These are phyloP conservation scores for Drosophila sulfurigaster DNA, from an alignment of 1,140 invertebrate genomes.

Conservation along the genomic window DNA sequence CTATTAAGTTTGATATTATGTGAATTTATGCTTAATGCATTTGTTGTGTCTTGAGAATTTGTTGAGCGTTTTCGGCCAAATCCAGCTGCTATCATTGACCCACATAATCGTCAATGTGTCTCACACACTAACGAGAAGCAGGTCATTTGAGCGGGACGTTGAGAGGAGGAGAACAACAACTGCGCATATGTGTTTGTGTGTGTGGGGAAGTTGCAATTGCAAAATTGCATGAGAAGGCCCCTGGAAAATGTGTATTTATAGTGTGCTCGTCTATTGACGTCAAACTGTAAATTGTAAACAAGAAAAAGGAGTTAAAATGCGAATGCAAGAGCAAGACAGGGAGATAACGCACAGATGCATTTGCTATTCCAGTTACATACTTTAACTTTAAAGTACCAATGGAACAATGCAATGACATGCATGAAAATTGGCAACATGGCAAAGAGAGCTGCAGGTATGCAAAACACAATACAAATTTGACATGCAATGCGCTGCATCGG, in stretches of 20 bases:
- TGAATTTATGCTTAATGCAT: background rate
- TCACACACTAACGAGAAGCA: slow-evolving; percentile 17
- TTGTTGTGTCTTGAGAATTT: background rate
- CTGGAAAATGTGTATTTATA: slow-evolving; percentile 20
- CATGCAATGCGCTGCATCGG: background rate
- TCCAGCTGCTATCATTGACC: slow-evolving; percentile 35
- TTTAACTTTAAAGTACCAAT: slow-evolving; percentile 7
- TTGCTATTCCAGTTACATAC: slow-evolving; percentile 1
- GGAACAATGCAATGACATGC: slow-evolving; percentile 20
- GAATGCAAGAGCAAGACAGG: slow-evolving; percentile 2
- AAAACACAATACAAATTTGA: background rate
- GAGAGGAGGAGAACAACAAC: slow-evolving; percentile 4
- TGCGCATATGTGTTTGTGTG: background rate
- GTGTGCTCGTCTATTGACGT: slow-evolving; percentile 16
- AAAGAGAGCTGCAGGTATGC: background rate
- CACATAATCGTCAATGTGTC: slow-evolving; percentile 33
- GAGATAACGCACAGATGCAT: slow-evolving; percentile 5
- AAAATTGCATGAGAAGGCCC: slow-evolving; percentile 27
- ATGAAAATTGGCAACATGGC: slow-evolving; percentile 18
- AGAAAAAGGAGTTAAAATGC: slow-evolving; percentile 26
- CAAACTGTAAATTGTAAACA: slow-evolving; percentile 40
- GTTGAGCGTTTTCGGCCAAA: background rate
- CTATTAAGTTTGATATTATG: no score
- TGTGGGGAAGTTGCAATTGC: slow-evolving; percentile 9
- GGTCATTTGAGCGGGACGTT: slow-evolving; percentile 20